These are phyloP conservation scores for Centropus bengalensis DNA, from an alignment of 2,113 vertebrate species.

Conservation along the genomic window DNA sequence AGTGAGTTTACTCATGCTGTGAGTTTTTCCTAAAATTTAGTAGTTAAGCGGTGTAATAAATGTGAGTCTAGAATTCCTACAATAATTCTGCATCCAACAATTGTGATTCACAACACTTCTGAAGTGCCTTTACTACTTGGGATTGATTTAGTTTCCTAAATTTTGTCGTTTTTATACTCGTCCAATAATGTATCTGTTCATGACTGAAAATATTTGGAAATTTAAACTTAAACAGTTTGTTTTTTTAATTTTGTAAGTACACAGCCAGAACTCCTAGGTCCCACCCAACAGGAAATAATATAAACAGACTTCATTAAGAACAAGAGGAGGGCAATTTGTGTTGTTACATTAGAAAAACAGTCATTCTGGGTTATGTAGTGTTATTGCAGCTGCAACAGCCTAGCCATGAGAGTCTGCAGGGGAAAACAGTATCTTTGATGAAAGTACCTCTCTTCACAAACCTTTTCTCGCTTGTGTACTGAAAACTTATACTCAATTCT, in stretches of 20 bases:
- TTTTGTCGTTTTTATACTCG: neutral
- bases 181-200: neutral
- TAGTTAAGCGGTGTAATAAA: neutral
- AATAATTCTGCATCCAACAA: neutral
- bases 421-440: neutral
- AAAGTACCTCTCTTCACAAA: neutral
- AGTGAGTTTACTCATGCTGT: neutral
- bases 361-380: neutral
- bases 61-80: neutral
- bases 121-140: neutral
- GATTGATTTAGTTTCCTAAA: neutral
- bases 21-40: neutral
- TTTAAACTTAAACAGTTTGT: neutral
- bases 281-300: constrained; percentile 52
- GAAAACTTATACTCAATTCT: neutral
- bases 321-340: neutral
- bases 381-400: neutral
- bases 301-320: constrained; percentile 28
- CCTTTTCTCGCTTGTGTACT: neutral
- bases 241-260: neutral
- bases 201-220: neutral
- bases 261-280: neutral
- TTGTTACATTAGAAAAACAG: constrained; percentile 26
- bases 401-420: neutral
- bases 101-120: neutral